A percentile compares a stretch with the other conserved stretches of the same genome.
These are phyloP conservation scores for Pseudopodoces humilis DNA, from an alignment of 2,113 vertebrate species.

Conservation along the genomic window DNA sequence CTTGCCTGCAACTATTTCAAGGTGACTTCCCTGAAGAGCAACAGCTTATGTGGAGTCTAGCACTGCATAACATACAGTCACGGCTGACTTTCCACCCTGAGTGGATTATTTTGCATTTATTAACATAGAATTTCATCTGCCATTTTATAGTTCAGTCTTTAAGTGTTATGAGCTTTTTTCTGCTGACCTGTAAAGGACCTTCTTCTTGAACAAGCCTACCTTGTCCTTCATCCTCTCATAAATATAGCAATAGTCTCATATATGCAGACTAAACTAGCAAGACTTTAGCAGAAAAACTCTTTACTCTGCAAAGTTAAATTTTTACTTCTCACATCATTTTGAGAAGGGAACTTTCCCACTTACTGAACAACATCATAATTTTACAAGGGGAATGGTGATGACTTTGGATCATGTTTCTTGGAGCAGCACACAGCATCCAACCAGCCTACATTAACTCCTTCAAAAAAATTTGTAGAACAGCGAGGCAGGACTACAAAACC, in stretches of 20 bases:
- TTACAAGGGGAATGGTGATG: neutral
- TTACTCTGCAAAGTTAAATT: neutral
- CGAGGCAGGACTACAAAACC: neutral
- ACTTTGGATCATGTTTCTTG: neutral
- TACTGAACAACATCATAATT: neutral
- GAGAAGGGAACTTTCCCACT: neutral
- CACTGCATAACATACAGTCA: neutral
- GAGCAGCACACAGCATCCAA: neutral
- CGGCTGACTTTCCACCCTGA: neutral
- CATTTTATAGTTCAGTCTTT: neutral
- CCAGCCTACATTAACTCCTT: rapidly evolving
- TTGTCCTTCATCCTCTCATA: neutral
- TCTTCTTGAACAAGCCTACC: neutral
- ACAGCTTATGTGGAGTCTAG: neutral
- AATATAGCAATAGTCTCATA: neutral
- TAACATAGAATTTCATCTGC: neutral
- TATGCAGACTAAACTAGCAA: neutral
- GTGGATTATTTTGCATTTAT: neutral
- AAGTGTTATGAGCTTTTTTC: neutral
- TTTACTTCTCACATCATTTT: neutral
- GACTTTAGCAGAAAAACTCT: neutral
- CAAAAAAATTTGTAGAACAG: neutral
- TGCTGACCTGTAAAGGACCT: neutral
- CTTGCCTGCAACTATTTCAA: neutral
- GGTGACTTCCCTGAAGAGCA: neutral